Base-by-base conservation (phyloP, 2,888 invertebrate species). In the Icerya purchasi region DNA sequence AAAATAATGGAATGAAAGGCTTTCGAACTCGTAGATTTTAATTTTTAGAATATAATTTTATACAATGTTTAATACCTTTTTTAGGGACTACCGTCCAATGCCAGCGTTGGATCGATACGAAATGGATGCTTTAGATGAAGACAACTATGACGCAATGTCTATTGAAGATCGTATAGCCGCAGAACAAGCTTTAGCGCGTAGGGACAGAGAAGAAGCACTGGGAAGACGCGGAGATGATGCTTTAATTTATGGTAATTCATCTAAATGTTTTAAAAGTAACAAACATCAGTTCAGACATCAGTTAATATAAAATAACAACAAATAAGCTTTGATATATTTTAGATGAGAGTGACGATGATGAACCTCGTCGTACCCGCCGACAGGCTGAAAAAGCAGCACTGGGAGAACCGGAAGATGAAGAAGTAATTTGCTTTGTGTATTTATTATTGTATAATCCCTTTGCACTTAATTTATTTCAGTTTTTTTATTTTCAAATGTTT, bases 81-180 rank as follows among this genome's bases (percentile, higher is more conserved):
- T n/a, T n/a, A 92, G 91, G 64, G 98, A 98, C 74, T 99, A 98
- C 73, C 92, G 92, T 2, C 82, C 89, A 1, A 92, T 96, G 81
- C 91, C 97, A 50, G 92, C 84, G 49, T 74, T 99, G 69, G 98
- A 99, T 74, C 81, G 81, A 23, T 98, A 96, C 69, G 97, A 97
- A 71, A 78, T 78, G 1, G 83, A 84, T 62, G 79, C 83, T 65
- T 71, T 97, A 66, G 85, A 87, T 63, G 79, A 80, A 61, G 84
- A 81, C 2, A 86, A 87, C 54, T 92, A 86, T 68, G 87, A 88
- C 56, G 83, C 85, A 54, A 75, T 99, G 72, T 92, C 94, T 0
- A 80, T 86, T 62, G 82, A 78, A 53, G 94, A 88, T 59, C 81
- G 98, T 1, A 75, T 78, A 36, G 91, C 87, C 0, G 98, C 94